phyloP scores from a whole-genome alignment of 1,140 invertebrate genomes.

The Aporrectodea caliginosa region DNA sequence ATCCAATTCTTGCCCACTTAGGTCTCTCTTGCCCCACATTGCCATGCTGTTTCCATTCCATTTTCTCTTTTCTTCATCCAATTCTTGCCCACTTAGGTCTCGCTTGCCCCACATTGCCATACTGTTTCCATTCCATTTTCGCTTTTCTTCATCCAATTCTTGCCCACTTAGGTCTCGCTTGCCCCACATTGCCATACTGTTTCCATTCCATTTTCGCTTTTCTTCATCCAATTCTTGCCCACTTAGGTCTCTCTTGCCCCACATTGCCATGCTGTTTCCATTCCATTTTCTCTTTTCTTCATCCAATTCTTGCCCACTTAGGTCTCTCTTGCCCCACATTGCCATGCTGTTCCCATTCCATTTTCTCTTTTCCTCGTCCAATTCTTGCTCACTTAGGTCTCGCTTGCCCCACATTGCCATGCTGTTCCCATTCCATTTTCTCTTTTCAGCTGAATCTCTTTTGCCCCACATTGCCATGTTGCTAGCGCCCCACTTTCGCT shows the following conservation, averaged over 20 bases:
- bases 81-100: conserved; percentile 5
- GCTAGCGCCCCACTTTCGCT: conserved; percentile 12
- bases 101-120: conserved; percentile 30
- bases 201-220: conserved; percentile 11
- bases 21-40: conserved; percentile 14
- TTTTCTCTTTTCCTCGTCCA: not conserved
- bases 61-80: conserved; percentile 7
- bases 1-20: not conserved
- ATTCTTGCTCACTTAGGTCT: not conserved
- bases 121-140: conserved; percentile 11
- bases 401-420: conserved; percentile 24
- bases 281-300: conserved; percentile 20
- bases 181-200: conserved; percentile 28
- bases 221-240: conserved; percentile 2
- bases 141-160: conserved; percentile 4
- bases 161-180: conserved; percentile 8
- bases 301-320: not conserved
- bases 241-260: conserved; percentile 3
- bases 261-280: conserved; percentile 16
- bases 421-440: conserved; percentile 20
- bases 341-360: not conserved
- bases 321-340: conserved; percentile 20
- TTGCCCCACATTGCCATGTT: conserved; percentile 17
- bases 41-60: conserved; percentile 20
- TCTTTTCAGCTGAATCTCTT: not conserved